Evolutionary conservation across 2,888 invertebrate genomes (phyloP), one percentile per base, ranked within the genome.

Genomic region (Troides oblongomaculatus): DNA sequence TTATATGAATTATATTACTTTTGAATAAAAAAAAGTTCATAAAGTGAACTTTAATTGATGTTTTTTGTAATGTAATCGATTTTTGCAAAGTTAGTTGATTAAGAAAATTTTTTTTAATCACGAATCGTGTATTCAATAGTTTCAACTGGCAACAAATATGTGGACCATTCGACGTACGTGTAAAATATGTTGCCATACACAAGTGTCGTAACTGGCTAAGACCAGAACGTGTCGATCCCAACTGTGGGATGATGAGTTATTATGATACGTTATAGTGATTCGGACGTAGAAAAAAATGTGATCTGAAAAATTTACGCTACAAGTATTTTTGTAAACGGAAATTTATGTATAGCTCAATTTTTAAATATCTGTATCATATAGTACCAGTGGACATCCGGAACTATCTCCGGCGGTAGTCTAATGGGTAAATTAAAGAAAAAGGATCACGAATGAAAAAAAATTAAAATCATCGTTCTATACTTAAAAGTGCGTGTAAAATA

Each of bases 331-430:
- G 86, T 90, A 92, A 88, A 84, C 84, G 83, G 87, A 87, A 85
- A 83, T 90, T 88, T 90, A 88, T 88, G 84, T 86, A 89, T 86
- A 90, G 91, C 90, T 92, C 90, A 90, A 90, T 90, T 89, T 89
- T 70, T 86, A 79, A 87, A 86, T 84, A 83, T 78, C 79, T 81
- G 78, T 84, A 82, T 80, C 77, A 76, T 79, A 76, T 76, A 76
- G 73, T 66, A 57, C 50, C 65, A 56, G 70, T 64, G 73, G 73
- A 74, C 68, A 64, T 73, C 67, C 64, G 65, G 30, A 58, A 60
- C 62, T 66, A 66, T 72, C 73, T 72, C 74, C 62, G n/a, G 18
- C 50, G 39, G 46, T 67, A 62, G 73, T 76, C 72, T 72, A 75
- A 68, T 64, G 18, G 18, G 18, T 53, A 71, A 71, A 21, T 58